These are phyloP conservation scores for Megalops atlanticus DNA, from an alignment of 2,113 vertebrate genomes.

Conservation along the genomic window DNA sequence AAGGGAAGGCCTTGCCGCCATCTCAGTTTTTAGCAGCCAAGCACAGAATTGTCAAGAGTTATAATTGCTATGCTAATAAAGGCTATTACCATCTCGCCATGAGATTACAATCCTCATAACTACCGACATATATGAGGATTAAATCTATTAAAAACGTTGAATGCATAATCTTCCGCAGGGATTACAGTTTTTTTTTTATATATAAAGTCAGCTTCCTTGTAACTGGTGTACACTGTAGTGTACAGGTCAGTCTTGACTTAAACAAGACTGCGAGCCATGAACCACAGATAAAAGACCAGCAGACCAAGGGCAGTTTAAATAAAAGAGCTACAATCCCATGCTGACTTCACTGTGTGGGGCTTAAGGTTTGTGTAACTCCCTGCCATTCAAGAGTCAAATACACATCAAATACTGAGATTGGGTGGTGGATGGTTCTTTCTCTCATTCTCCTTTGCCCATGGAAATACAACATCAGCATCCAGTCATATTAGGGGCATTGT, in stretches of 20 bases:
- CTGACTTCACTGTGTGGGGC: background rate
- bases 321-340: background rate
- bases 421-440: no score
- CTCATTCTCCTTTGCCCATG: no score
- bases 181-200: background rate
- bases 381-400: background rate
- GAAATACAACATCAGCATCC: no score
- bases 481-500: no score
- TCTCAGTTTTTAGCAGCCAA: background rate
- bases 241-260: background rate
- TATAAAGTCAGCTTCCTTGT: background rate
- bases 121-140: background rate
- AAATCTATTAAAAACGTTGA: constrained; percentile 3
- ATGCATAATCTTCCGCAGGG: background rate
- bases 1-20: background rate
- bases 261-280: background rate
- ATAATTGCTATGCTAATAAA: background rate
- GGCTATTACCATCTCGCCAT: no score
- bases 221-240: background rate
- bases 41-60: background rate
- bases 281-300: background rate
- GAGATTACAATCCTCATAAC: no score
- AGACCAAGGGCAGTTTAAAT: background rate
- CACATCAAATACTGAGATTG: background rate
- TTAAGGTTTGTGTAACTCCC: background rate